phyloP scores from a whole-genome alignment of 2,888 invertebrate species.

The Parnassius apollo region DNA sequence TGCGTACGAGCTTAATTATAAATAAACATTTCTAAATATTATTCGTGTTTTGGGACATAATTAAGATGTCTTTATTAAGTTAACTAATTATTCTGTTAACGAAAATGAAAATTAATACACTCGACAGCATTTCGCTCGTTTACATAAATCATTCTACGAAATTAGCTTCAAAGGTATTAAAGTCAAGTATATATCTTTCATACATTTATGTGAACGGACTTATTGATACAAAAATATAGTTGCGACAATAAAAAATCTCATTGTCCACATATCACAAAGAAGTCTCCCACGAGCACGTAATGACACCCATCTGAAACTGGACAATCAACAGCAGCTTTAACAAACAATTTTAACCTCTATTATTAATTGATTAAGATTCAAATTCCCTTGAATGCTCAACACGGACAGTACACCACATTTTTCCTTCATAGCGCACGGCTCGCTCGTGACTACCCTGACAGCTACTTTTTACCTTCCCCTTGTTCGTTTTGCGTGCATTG shows the following conservation, averaged over 20 bases:
- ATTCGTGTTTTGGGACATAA: too few relatives aligned
- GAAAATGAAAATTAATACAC: too few relatives aligned
- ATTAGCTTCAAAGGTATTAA: too few relatives aligned
- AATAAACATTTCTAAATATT: too few relatives aligned
- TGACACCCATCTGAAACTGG: constrained; percentile 20
- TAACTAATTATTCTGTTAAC: too few relatives aligned
- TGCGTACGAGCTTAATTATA: too few relatives aligned
- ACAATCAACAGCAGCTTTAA: constrained; percentile 3
- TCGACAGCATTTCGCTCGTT: too few relatives aligned
- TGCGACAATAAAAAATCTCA: constrained; percentile 11
- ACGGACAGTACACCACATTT: constrained; percentile 30
- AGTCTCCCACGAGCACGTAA: constrained; percentile 27
- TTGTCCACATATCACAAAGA: constrained; percentile 26
- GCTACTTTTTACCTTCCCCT: constrained; percentile 72
- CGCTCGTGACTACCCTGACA: constrained; percentile 75
- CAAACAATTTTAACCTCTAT: constrained; percentile 1
- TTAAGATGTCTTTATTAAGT: too few relatives aligned
- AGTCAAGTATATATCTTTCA: too few relatives aligned
- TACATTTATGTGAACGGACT: background rate
- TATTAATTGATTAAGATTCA: fast-evolving
- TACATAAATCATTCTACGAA: too few relatives aligned
- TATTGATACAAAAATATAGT: constrained; percentile 5
- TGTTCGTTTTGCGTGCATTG: constrained; percentile 58
- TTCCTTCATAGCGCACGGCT: constrained; percentile 64
- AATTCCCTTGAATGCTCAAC: background rate